A percentile compares a stretch with the other conserved stretches of the same genome.
phyloP scores from a whole-genome alignment of 2,797 vertebrate genomes.

The Mormyrops boulengeri region DNA sequence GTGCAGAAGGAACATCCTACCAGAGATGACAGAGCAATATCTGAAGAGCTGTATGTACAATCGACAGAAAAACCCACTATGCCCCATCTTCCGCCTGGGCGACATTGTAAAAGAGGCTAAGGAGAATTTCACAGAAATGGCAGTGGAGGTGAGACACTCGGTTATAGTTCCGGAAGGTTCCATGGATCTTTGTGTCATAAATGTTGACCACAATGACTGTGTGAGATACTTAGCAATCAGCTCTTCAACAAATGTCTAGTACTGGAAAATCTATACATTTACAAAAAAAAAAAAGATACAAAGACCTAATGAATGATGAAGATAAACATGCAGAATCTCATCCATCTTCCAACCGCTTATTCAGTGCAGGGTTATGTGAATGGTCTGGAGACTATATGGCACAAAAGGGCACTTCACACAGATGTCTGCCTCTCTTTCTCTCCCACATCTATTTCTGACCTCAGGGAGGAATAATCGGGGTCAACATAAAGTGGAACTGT shows the following conservation, averaged over 20 bases:
- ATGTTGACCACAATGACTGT: background rate
- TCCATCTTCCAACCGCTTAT: background rate
- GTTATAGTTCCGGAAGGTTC: background rate
- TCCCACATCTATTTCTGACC: slow-evolving; percentile 18
- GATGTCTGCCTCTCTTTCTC: background rate
- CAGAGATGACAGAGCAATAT: slow-evolving; percentile 57
- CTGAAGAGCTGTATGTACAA: slow-evolving; percentile 61
- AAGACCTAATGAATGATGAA: background rate
- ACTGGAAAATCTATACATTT: background rate
- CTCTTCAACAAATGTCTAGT: background rate
- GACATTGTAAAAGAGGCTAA: slow-evolving; percentile 67
- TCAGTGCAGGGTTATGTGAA: background rate
- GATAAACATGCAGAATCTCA: background rate
- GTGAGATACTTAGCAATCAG: background rate
- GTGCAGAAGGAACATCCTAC: slow-evolving; percentile 72
- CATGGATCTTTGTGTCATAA: background rate
- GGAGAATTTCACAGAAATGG: slow-evolving; percentile 70
- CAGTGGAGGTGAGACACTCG: slow-evolving; percentile 64
- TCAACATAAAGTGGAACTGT: slow-evolving; percentile 82
- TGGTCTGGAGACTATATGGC: background rate
- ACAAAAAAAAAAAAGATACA: background rate
- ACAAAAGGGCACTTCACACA: background rate
- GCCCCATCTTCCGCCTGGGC: slow-evolving; percentile 78
- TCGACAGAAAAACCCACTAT: slow-evolving; percentile 51
- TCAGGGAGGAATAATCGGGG: slow-evolving; percentile 79